Base-by-base conservation (phyloP, 1,140 invertebrate species). In the Lutraria rhynchaena region DNA sequence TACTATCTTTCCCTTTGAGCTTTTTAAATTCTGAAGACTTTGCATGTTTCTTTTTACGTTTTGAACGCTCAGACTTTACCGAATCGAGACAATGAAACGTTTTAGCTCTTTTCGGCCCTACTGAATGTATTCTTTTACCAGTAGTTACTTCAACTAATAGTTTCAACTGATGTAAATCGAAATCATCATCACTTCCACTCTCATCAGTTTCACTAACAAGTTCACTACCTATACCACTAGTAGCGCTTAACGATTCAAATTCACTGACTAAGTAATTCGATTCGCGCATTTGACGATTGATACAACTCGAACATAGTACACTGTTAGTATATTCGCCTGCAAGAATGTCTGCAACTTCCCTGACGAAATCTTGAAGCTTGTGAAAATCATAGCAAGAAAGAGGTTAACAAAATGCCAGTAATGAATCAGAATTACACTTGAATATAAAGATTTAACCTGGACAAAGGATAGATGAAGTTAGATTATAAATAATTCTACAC, bases 111-210 rank as follows among this genome's bases (percentile, higher is more conserved):
- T 71, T 29, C 0, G 27, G 24, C 11, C 33, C 37, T 2, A 80
- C 61, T 33, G 76, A 49, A 44, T 46, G n/a, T 22, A 80, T 57
- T 60, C 53, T 57, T 70, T 37, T 57, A 46, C 76, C 76, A 31
- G 76, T 80, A 9, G 63, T 80, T 19, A 69, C 53, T 49, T 80
- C 76, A 44, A 80, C 61, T 17, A 80, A 46, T 19, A 70, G 24
- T 70, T 24, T 69, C 46, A 80, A 67, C 35, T 70, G 49, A 31
- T 80, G 49, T n/a, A 80, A 33, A 60, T 80, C 76, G 17, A 58
- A 51, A 31, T 65, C 75, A 22, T 67, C 46, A 19, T 57, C 61
- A 65, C 15, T n/a, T 17, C 13, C 11, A 41, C 31, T 22, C 17
- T 65, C 61, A 15, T 74, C 70, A 1, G 31, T 35, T 24, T 58